phyloP scores from a whole-genome alignment of 64 coral and sea anemone species.

The Porites australiensis region DNA sequence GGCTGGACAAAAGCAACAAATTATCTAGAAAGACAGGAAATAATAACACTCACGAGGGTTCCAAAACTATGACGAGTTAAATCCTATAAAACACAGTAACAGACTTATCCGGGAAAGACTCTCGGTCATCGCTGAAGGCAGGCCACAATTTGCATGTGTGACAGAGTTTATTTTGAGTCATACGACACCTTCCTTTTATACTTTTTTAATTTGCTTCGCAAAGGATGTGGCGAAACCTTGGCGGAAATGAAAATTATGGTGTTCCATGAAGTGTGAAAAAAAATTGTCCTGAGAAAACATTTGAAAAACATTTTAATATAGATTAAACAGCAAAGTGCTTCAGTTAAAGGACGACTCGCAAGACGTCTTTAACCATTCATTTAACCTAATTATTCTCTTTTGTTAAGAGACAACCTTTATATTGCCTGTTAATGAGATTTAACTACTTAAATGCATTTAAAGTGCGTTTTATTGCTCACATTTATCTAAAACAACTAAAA shows the following conservation, averaged over 20 bases:
- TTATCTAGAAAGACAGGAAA: not conserved
- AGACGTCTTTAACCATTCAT: not conserved
- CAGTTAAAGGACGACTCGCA: too few relatives aligned
- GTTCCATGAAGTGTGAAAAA: not conserved
- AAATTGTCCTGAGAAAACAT: too few relatives aligned
- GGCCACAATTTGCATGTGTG: not conserved
- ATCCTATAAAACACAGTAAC: conserved; percentile 10
- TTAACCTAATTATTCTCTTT: conserved; percentile 15
- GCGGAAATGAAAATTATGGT: conserved; percentile 21
- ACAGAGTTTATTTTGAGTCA: not conserved
- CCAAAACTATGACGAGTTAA: not conserved
- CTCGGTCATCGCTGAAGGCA: not conserved
- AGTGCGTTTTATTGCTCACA: not conserved
- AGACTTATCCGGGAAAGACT: not conserved
- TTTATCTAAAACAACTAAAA: conserved; percentile 9
- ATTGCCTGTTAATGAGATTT: conserved; percentile 40
- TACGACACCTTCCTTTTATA: not conserved
- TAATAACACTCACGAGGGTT: not conserved
- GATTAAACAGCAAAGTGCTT: too few relatives aligned
- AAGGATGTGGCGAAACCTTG: not conserved
- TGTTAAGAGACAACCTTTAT: not conserved
- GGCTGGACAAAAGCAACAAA: not conserved
- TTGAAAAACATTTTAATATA: too few relatives aligned
- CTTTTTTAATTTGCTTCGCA: conserved; percentile 8
- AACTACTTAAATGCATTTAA: not conserved